phyloP scores from a whole-genome alignment of 2,113 vertebrate species.

The Zootoca vivipara region DNA sequence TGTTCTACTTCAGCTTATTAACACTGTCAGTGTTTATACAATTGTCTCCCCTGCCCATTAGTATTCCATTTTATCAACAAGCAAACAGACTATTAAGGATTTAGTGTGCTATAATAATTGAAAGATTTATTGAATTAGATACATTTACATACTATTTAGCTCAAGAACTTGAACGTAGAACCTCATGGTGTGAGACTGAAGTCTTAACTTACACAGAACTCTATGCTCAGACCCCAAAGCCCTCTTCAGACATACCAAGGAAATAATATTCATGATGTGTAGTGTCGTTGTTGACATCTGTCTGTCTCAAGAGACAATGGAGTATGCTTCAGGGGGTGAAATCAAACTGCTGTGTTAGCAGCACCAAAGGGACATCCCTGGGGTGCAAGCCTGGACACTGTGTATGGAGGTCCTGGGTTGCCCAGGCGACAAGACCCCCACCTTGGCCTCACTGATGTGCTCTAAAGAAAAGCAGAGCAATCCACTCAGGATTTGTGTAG shows the following conservation, averaged over 20 bases:
- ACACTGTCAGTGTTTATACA: constrained; percentile 44
- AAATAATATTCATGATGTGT: neutral
- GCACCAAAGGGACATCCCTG: no score
- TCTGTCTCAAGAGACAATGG: no score
- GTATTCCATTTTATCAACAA: constrained; percentile 51
- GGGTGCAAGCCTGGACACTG: no score
- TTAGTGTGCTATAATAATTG: constrained; percentile 3
- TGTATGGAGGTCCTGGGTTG: no score
- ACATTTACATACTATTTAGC: constrained; percentile 26
- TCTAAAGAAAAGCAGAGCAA: no score
- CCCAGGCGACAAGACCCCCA: no score
- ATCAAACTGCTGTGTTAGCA: no score
- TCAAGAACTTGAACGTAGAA: neutral
- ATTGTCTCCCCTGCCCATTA: constrained; percentile 46
- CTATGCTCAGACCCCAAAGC: neutral
- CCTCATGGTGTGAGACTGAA: neutral
- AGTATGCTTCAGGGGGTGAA: no score
- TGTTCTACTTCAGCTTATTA: constrained; percentile 51
- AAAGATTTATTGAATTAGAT: constrained; percentile 36
- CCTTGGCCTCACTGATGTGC: no score
- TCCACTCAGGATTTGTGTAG: no score
- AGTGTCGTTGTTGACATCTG: neutral
- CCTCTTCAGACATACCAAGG: neutral
- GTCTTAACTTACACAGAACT: neutral
- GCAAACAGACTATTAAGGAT: constrained; percentile 23